These are phyloP conservation scores for Brachyalestes nurse DNA, from an alignment of 2,797 vertebrate species.

Conservation along the genomic window DNA sequence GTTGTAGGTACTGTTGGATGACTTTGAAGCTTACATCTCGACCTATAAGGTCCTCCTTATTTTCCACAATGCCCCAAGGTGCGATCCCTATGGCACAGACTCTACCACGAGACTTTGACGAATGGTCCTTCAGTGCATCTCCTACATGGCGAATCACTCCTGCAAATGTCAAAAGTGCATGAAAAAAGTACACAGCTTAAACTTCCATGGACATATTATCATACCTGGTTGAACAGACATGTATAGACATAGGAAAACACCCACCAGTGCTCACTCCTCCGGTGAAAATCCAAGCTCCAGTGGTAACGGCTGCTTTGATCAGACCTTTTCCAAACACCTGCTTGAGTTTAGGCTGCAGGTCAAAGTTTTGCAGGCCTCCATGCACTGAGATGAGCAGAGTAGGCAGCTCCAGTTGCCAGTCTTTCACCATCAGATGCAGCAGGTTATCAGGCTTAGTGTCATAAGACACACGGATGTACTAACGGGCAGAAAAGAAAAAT, in stretches of 20 bases:
- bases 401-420: constrained; percentile 96
- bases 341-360: constrained; percentile 95
- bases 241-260: constrained; percentile 16
- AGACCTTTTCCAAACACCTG: constrained; percentile 97
- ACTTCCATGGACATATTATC: neutral
- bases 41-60: constrained; percentile 93
- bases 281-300: constrained; percentile 98
- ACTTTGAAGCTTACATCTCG: constrained; percentile 85
- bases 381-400: constrained; percentile 95
- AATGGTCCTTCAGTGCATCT: constrained; percentile 96
- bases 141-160: constrained; percentile 96
- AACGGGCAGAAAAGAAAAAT: constrained; percentile 58
- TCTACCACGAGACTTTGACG: constrained; percentile 94
- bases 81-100: constrained; percentile 96
- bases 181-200: neutral
- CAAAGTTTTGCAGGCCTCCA: constrained; percentile 96
- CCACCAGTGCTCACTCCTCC: constrained; percentile 94
- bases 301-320: constrained; percentile 96
- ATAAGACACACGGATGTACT: constrained; percentile 94
- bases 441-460: constrained; percentile 93
- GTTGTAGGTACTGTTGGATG: neutral
- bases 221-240: neutral
- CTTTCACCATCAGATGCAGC: constrained; percentile 95
- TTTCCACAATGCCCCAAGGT: constrained; percentile 97
- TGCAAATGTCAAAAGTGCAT: constrained; percentile 54